Conservation (phyloP, 2,113 vertebrate species). For the Camelus bactrianus region DNA sequence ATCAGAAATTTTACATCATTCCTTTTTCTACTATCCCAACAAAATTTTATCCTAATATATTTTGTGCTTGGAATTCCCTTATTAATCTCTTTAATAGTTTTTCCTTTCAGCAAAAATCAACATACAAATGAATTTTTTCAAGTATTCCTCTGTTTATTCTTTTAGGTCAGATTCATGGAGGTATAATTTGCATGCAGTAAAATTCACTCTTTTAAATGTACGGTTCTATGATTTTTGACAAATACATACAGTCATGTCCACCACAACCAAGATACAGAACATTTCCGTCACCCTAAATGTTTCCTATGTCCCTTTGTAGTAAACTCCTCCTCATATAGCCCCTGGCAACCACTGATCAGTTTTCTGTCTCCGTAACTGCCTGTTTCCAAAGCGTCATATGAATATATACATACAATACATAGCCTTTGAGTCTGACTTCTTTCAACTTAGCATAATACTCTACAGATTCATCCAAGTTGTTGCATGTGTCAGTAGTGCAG, state of each 20-base stretch:
- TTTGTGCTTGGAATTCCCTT: not conserved
- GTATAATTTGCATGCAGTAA: not conserved
- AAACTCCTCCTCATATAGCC: not conserved
- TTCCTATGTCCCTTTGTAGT: not conserved
- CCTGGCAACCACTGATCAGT: not conserved
- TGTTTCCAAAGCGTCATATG: not conserved
- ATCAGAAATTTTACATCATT: not conserved
- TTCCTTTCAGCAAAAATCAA: not conserved
- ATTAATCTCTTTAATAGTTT: not conserved
- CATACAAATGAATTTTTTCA: not conserved
- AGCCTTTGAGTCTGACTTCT: not conserved
- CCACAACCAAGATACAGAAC: not conserved
- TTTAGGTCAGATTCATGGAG: not conserved
- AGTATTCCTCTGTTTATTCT: not conserved
- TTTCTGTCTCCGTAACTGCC: not conserved
- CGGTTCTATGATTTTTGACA: too few relatives aligned
- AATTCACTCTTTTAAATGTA: too few relatives aligned
- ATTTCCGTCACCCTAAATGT: not conserved
- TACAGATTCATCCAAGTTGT: too few relatives aligned
- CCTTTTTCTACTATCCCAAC: not conserved
- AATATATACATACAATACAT: not conserved
- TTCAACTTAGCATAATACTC: not conserved
- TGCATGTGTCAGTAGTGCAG: too few relatives aligned
- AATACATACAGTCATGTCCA: not conserved
- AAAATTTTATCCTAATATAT: not conserved